phyloP scores from a whole-genome alignment of 2,888 invertebrate species.

The Netelia inedita region DNA sequence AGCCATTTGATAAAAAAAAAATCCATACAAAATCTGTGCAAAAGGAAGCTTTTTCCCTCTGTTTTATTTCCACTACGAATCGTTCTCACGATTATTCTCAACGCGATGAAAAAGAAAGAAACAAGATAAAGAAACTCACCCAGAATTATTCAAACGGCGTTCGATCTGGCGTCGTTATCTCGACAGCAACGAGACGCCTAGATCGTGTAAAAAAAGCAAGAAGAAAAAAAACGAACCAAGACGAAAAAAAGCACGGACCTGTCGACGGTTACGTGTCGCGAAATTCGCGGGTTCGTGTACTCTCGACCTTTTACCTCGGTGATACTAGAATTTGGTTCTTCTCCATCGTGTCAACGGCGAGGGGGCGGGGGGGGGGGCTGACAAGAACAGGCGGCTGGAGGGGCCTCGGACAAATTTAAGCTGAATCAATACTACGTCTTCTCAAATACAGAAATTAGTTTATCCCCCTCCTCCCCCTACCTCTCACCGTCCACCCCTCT shows the following conservation, averaged over 20 bases:
- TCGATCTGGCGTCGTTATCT: no score
- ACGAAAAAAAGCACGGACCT: neutral
- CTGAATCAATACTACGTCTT: slow-evolving; percentile 61
- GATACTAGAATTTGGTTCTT: slow-evolving; percentile 26
- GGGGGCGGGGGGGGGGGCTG: neutral
- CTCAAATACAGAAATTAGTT: slow-evolving; percentile 35
- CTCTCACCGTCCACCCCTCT: neutral
- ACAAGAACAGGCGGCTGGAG: neutral
- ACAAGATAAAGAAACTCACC: no score
- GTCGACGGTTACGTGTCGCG: neutral
- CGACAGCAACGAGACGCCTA: no score
- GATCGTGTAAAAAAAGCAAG: neutral
- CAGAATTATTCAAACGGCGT: no score
- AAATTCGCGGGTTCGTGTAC: slow-evolving; percentile 59
- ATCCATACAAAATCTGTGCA: no score
- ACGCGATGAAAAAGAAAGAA: no score
- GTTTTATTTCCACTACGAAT: no score
- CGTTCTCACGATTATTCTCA: no score
- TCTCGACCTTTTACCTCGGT: slow-evolving; percentile 64
- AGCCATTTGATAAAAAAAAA: no score
- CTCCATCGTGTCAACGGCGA: neutral
- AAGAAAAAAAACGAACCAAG: neutral
- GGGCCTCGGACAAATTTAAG: slow-evolving; percentile 58
- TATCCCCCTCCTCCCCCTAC: slow-evolving; percentile 19
- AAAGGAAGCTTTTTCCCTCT: no score